phyloP scores from a whole-genome alignment of 2,797 vertebrate species.

The Arrhamphus sclerolepis region DNA sequence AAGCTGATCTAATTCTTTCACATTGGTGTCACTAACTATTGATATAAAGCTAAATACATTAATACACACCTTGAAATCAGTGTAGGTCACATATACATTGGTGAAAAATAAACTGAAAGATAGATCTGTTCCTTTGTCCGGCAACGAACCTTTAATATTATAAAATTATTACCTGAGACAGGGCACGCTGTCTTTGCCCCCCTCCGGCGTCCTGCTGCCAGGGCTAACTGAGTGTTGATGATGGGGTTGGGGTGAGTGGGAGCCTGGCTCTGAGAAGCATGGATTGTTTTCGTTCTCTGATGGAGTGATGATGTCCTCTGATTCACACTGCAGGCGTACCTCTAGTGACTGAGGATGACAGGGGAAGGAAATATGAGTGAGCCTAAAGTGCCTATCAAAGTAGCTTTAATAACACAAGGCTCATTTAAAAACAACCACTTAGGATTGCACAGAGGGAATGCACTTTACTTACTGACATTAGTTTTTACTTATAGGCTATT shows the following conservation, averaged over 20 bases:
- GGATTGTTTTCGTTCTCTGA: slow-evolving; percentile 89
- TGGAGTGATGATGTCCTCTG: slow-evolving; percentile 91
- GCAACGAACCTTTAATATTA: not conserved
- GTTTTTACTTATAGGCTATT: not conserved
- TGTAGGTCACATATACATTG: too few relatives aligned
- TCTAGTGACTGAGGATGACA: slow-evolving; percentile 86
- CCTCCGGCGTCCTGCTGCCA: slow-evolving; percentile 85
- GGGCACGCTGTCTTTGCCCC: slow-evolving; percentile 87
- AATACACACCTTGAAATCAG: too few relatives aligned
- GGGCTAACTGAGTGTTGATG: slow-evolving; percentile 89
- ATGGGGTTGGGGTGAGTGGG: slow-evolving; percentile 85
- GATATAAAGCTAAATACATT: too few relatives aligned
- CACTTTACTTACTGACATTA: too few relatives aligned
- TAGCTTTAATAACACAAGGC: not conserved
- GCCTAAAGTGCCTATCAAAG: not conserved
- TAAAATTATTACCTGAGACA: slow-evolving; percentile 87
- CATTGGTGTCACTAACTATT: not conserved
- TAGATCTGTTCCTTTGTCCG: not conserved
- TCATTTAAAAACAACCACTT: not conserved
- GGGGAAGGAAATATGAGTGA: not conserved
- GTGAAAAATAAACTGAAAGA: too few relatives aligned
- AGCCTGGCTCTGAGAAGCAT: slow-evolving; percentile 86
- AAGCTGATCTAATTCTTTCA: not conserved
- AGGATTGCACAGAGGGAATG: not conserved
- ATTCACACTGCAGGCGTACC: slow-evolving; percentile 90